Conservation (phyloP, 2,797 vertebrate species). For the Pseudochirops corinnae region DNA sequence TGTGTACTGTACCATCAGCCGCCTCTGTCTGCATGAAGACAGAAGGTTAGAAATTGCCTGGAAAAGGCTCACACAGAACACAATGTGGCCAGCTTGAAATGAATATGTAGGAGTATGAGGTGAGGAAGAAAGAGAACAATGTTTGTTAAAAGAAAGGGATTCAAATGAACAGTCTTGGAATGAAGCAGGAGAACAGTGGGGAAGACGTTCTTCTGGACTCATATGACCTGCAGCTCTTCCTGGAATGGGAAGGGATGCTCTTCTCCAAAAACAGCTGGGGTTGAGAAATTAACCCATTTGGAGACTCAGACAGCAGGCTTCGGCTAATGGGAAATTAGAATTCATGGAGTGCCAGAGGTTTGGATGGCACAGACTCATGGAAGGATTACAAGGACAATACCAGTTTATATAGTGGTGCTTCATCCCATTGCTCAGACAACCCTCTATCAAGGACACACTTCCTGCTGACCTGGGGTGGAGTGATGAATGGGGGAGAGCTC, state of each 20-base stretch:
- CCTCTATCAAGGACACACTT: not conserved
- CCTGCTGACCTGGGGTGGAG: not conserved
- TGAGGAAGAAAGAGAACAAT: constrained; percentile 5
- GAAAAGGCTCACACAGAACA: not conserved
- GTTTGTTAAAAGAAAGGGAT: not conserved
- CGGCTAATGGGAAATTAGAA: not conserved
- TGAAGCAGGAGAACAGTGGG: not conserved
- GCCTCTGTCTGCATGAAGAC: not conserved
- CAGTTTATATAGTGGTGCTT: not conserved
- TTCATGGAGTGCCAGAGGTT: not conserved
- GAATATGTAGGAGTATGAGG: constrained; percentile 1
- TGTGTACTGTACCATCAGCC: not conserved
- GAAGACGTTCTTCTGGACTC: not conserved
- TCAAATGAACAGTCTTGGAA: not conserved
- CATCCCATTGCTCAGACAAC: not conserved
- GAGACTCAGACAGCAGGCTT: not conserved
- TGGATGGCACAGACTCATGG: not conserved
- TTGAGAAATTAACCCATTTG: not conserved
- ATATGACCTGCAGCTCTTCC: not conserved
- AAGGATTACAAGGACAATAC: not conserved
- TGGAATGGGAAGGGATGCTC: not conserved
- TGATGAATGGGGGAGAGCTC: not conserved
- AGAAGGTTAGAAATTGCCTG: not conserved
- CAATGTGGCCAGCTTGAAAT: constrained; percentile 3
- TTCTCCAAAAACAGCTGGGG: not conserved